These are phyloP conservation scores for Australoheros facetus DNA, from an alignment of 2,797 vertebrate genomes.

Conservation along the genomic window DNA sequence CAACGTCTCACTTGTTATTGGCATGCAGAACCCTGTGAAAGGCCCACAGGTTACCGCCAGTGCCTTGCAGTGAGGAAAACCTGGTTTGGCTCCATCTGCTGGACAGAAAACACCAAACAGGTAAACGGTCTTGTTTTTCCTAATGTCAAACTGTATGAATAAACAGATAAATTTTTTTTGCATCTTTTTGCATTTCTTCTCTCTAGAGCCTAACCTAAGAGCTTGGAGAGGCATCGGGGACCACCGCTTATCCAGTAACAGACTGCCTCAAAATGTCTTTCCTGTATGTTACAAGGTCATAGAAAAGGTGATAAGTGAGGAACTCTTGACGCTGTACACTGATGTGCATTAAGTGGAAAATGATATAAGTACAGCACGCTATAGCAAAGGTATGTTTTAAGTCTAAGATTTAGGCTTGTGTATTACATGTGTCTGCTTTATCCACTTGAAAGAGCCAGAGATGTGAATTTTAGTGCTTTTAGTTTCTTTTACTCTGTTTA, in stretches of 20 bases:
- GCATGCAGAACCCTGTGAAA: conserved; percentile 37
- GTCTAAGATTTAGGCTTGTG: conserved; percentile 35
- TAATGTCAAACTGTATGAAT: background rate
- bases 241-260: conserved; percentile 33
- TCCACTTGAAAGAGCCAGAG: conserved; percentile 56
- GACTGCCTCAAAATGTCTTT: conserved; percentile 46
- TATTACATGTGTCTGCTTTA: conserved; percentile 49
- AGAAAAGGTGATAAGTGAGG: background rate
- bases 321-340: conserved; percentile 41
- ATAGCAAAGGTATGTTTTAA: conserved; percentile 20
- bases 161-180: background rate
- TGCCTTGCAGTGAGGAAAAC: conserved; percentile 53
- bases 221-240: conserved; percentile 62
- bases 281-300: background rate
- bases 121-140: conserved; percentile 39
- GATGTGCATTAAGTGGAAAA: conserved; percentile 15
- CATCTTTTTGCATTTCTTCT: background rate
- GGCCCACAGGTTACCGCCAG: conserved; percentile 20
- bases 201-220: conserved; percentile 68
- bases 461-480: conserved; percentile 42
- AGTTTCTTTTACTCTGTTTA: conserved; percentile 16
- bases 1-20: background rate
- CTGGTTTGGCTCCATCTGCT: conserved; percentile 70
- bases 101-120: conserved; percentile 71
- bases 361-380: background rate